Percentiles rank a stretch among this genome's conserved stretches.
phyloP scores from a whole-genome alignment of 2,113 vertebrate genomes.

The Chauna torquata region DNA sequence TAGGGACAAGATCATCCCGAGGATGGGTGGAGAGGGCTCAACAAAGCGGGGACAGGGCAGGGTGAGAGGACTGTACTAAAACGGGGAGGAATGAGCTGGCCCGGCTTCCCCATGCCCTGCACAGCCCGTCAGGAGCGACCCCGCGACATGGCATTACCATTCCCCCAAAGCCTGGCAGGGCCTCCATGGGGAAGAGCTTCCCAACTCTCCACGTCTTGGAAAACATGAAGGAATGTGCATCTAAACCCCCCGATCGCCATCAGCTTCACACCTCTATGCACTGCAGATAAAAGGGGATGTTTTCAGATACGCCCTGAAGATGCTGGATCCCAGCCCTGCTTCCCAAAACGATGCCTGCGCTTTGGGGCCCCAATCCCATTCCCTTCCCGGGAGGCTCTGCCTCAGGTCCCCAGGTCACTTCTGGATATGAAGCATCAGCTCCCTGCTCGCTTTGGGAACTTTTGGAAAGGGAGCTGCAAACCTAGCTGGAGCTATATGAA shows the following conservation, averaged over 20 bases:
- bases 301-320: not conserved
- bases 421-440: not conserved
- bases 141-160: not conserved
- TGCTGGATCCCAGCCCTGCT: not conserved
- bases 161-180: not conserved
- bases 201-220: not conserved
- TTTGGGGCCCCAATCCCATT: not conserved
- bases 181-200: not conserved
- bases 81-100: not conserved
- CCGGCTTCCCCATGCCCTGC: not conserved
- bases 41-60: not conserved
- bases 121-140: too few species aligned
- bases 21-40: not conserved
- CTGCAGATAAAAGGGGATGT: accelerated
- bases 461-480: not conserved
- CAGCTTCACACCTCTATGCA: not conserved
- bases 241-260: not conserved
- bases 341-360: not conserved
- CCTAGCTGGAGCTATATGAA: not conserved
- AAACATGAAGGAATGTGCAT: not conserved
- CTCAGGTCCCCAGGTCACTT: not conserved
- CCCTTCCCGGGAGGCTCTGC: not conserved
- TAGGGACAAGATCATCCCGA: too few species aligned
- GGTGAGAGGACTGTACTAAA: not conserved
- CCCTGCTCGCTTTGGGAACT: not conserved